Percentiles rank a stretch among this genome's conserved stretches.
phyloP scores from a whole-genome alignment of 2,888 invertebrate genomes.

The Drosophila putrida region DNA sequence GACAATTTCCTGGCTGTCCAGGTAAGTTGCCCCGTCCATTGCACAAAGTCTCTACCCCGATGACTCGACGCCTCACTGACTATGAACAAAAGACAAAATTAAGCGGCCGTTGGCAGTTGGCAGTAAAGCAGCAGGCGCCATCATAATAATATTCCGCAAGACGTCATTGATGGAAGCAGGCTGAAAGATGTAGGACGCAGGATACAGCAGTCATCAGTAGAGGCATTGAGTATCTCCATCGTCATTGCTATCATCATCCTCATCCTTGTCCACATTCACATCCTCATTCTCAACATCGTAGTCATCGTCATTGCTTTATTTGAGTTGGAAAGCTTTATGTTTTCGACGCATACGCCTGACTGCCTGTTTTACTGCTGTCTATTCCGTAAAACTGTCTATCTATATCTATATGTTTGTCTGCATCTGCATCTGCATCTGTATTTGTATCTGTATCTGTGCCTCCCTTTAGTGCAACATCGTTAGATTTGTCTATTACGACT shows the following conservation, averaged over 20 bases:
- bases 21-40: constrained; percentile 11
- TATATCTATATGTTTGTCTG: background rate
- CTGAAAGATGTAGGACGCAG: constrained; percentile 31
- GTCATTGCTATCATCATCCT: constrained; percentile 23
- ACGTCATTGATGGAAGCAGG: constrained; percentile 60
- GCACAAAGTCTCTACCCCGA: constrained; percentile 10
- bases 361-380: constrained; percentile 56
- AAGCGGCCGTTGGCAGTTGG: constrained; percentile 73
- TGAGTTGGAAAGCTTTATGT: constrained; percentile 65
- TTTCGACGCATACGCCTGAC: constrained; percentile 64
- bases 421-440: constrained; percentile 4
- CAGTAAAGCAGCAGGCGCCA: constrained; percentile 73
- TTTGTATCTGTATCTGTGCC: constrained; percentile 13
- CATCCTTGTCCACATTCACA: constrained; percentile 12
- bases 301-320: constrained; percentile 60
- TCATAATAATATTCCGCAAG: constrained; percentile 76
- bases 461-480: constrained; percentile 67
- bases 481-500: constrained; percentile 75
- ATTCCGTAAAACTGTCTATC: constrained; percentile 33
- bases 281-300: constrained; percentile 19
- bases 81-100: constrained; percentile 76
- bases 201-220: constrained; percentile 18
- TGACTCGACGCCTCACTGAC: constrained; percentile 54
- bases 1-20: constrained; percentile 71
- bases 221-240: constrained; percentile 13